Conservation (phyloP, 92 coral and sea anemone genomes). For the Paramuricea clavata region DNA sequence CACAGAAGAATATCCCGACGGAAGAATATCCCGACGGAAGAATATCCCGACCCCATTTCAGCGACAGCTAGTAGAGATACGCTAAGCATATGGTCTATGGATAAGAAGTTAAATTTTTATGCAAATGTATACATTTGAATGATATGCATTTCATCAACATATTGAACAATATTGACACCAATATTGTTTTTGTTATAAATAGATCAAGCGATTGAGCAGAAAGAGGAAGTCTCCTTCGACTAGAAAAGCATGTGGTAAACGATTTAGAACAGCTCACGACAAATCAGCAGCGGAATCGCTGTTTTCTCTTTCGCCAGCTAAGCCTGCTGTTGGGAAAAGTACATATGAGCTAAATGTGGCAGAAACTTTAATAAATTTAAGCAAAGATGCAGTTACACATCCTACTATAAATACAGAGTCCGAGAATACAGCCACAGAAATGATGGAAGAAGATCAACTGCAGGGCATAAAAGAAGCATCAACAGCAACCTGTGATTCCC, state of each 20-base stretch:
- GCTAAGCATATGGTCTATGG: conserved; percentile 3
- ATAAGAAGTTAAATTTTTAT: not conserved
- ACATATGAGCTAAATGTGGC: not conserved
- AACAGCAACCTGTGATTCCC: not conserved
- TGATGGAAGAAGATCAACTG: not conserved
- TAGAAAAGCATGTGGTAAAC: not conserved
- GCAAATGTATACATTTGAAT: not conserved
- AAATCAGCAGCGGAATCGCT: not conserved
- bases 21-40: no score
- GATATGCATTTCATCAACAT: not conserved
- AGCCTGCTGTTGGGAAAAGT: not conserved
- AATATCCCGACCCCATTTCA: conserved; percentile 13
- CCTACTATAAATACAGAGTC: no score
- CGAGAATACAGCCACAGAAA: not conserved
- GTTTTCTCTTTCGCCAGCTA: not conserved
- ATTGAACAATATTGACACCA: no score
- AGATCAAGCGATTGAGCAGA: not conserved
- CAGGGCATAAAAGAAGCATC: not conserved
- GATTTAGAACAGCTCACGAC: not conserved
- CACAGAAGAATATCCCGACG: no score
- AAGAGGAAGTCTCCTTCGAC: not conserved
- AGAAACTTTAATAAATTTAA: no score
- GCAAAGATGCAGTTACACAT: no score
- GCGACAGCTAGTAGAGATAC: conserved; percentile 17
- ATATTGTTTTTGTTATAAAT: not conserved